Conservation (phyloP, 2,888 invertebrate species). For the Diarsia dahlii region DNA sequence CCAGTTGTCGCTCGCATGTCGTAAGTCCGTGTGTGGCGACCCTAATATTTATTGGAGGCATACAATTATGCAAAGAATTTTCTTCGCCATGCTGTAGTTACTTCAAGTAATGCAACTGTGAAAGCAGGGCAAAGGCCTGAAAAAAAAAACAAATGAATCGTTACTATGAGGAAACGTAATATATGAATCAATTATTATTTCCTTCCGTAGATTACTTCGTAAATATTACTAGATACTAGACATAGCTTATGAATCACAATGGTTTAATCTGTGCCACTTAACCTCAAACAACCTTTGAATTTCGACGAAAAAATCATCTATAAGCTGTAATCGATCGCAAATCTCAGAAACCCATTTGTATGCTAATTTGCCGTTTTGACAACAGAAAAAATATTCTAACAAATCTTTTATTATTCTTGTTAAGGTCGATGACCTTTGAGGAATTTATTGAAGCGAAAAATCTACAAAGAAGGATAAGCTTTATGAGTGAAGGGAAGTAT, state of each 20-base stretch:
- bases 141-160: neutral
- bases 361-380: slow-evolving; percentile 43
- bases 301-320: slow-evolving; percentile 15
- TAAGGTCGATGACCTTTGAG: slow-evolving; percentile 38
- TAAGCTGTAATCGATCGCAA: slow-evolving; percentile 11
- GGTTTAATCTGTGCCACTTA: slow-evolving; percentile 20
- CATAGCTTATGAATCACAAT: slow-evolving; percentile 1
- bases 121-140: slow-evolving; percentile 5
- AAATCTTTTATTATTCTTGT: slow-evolving; percentile 17
- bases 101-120: slow-evolving; percentile 38
- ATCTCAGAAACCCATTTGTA: slow-evolving; percentile 47
- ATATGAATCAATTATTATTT: neutral
- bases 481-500: slow-evolving; percentile 10
- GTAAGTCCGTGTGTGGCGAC: slow-evolving; percentile 78
- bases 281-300: slow-evolving; percentile 22
- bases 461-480: slow-evolving; percentile 21
- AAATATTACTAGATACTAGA: neutral
- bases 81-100: slow-evolving; percentile 35
- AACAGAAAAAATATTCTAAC: slow-evolving; percentile 31
- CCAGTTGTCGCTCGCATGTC: slow-evolving; percentile 81
- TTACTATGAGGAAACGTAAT: neutral
- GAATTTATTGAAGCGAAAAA: slow-evolving; percentile 35
- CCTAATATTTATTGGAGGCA: slow-evolving; percentile 66
- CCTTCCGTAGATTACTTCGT: neutral
- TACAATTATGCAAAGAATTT: slow-evolving; percentile 65